Conservation (phyloP, 2,113 vertebrate species). For the Oncorhynchus kisutch region DNA sequence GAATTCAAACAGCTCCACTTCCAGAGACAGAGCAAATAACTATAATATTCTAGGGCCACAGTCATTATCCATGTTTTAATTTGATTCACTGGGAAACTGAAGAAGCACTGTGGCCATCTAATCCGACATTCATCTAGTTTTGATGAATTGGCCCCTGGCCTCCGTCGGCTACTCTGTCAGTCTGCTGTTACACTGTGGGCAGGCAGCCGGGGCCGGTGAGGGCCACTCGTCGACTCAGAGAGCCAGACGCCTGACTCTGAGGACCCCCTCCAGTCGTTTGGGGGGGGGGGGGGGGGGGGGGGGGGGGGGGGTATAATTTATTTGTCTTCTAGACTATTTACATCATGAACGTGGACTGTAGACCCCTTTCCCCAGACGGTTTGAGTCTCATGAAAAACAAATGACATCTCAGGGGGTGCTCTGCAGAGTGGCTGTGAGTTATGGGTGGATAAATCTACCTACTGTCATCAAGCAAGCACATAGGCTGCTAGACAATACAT, state of each 20-base stretch:
- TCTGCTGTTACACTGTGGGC: conserved; percentile 19
- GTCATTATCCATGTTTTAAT: conserved; percentile 61
- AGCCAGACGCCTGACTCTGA: neutral
- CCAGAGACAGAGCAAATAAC: conserved; percentile 45
- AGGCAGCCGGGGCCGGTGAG: conserved; percentile 14
- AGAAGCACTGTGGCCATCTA: conserved; percentile 36
- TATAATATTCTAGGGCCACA: conserved; percentile 34
- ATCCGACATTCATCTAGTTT: conserved; percentile 38
- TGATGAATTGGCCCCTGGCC: conserved; percentile 45
- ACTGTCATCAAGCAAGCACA: conserved; percentile 1
- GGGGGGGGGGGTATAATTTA: too few relatives aligned
- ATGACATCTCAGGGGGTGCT: conserved; percentile 15
- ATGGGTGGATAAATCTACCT: neutral
- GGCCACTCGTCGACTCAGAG: neutral
- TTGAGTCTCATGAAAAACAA: conserved; percentile 13
- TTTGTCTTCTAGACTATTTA: neutral
- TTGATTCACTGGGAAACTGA: conserved; percentile 45
- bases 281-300: too few relatives aligned
- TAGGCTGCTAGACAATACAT: neutral
- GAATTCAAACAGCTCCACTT: conserved; percentile 48
- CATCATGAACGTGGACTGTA: neutral
- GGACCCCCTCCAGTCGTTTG: neutral
- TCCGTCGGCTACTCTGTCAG: conserved; percentile 32
- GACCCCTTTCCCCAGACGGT: neutral
- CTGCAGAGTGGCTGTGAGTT: conserved; percentile 6